phyloP scores from a whole-genome alignment of 2,113 vertebrate species.

The Ia io region DNA sequence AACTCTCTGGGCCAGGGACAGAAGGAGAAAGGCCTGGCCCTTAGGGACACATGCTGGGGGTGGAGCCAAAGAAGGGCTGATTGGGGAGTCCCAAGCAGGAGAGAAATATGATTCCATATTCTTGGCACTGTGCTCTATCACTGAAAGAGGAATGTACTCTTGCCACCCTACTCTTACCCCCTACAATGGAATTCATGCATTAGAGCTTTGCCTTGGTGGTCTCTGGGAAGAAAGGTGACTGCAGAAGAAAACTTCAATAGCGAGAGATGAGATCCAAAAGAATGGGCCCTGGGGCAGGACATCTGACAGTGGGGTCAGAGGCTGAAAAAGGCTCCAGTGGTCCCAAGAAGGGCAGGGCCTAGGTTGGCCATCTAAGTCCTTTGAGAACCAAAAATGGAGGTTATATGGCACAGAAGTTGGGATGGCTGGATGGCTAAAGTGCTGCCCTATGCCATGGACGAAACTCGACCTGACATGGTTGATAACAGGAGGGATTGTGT shows the following conservation, averaged over 20 bases:
- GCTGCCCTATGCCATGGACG: not conserved
- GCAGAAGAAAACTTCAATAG: not conserved
- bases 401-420: not conserved
- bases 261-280: not conserved
- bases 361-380: not conserved
- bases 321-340: not conserved
- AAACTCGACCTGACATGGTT: not conserved
- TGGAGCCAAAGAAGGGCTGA: not conserved
- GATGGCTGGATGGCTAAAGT: not conserved
- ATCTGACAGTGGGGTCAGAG: not conserved
- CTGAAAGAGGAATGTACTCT: not conserved
- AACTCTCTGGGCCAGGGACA: not conserved
- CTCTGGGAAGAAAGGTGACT: not conserved
- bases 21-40: not conserved
- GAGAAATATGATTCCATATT: not conserved
- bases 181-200: not conserved
- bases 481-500: not conserved
- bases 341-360: not conserved
- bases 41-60: not conserved
- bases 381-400: not conserved
- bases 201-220: not conserved
- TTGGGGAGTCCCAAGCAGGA: not conserved
- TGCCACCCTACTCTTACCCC: accelerated
- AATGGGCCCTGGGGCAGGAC: not conserved
- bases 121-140: not conserved